phyloP scores from a whole-genome alignment of 2,888 invertebrate genomes.

The Arrhopalites spinosus region DNA sequence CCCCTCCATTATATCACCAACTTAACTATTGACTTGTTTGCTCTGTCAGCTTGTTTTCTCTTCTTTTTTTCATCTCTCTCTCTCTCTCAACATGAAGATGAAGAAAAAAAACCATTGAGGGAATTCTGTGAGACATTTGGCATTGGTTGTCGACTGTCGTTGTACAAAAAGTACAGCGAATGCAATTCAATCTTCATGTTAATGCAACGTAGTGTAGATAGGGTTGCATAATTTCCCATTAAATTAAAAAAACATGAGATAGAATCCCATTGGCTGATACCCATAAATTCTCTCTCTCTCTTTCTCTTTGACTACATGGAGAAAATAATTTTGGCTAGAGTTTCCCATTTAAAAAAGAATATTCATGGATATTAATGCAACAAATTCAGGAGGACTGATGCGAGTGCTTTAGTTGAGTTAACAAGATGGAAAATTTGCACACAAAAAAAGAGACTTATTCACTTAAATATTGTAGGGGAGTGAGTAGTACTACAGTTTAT shows the following conservation, averaged over 20 bases:
- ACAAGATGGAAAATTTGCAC: background rate
- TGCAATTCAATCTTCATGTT: background rate
- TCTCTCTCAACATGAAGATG: no score
- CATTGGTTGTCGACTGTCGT: background rate
- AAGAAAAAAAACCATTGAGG: no score
- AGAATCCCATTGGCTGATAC: background rate
- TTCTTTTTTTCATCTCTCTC: background rate
- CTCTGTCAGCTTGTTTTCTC: background rate
- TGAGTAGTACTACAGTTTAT: no score
- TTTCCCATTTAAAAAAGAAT: background rate
- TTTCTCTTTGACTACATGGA: background rate
- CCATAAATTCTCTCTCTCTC: background rate
- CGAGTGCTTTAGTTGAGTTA: background rate
- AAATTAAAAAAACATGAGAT: background rate
- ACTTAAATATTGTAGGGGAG: no score
- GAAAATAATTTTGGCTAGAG: background rate
- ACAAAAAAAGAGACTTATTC: no score
- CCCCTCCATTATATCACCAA: no score
- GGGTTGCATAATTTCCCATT: background rate
- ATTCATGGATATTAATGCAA: background rate
- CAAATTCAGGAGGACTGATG: constrained; percentile 1
- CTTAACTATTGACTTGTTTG: background rate
- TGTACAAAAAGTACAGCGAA: background rate
- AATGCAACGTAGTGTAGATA: background rate
- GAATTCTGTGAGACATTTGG: no score